Conservation (phyloP, 1,140 invertebrate genomes). For the Achroia grisella region DNA sequence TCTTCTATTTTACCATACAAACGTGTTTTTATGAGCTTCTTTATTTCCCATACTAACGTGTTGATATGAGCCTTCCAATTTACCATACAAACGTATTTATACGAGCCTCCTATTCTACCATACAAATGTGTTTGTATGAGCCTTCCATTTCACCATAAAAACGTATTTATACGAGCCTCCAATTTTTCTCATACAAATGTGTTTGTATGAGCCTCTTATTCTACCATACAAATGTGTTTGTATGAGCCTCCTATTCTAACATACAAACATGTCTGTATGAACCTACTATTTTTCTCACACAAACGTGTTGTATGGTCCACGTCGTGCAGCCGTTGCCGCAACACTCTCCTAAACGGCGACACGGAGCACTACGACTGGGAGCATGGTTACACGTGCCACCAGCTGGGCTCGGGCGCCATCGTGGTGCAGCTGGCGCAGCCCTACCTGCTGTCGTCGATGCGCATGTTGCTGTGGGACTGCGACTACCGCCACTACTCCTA, state of each 20-base stretch:
- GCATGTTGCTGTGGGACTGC: constrained; percentile 97
- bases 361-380: constrained; percentile 98
- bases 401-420: constrained; percentile 95
- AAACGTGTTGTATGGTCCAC: background rate
- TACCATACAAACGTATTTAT: too few relatives aligned
- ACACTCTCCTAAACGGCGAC: constrained; percentile 97
- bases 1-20: too few relatives aligned
- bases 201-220: too few relatives aligned
- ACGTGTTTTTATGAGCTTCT: too few relatives aligned
- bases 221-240: background rate
- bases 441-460: constrained; percentile 93
- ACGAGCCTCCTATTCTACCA: too few relatives aligned
- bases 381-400: constrained; percentile 98
- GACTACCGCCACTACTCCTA: constrained; percentile 97
- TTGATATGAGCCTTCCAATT: too few relatives aligned
- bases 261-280: background rate
- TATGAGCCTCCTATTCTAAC: background rate
- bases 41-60: too few relatives aligned
- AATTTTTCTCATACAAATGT: too few relatives aligned
- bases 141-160: too few relatives aligned
- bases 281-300: background rate
- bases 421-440: constrained; percentile 97
- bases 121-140: too few relatives aligned
- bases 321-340: constrained; percentile 85
- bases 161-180: too few relatives aligned